Evolutionary conservation across 1,140 invertebrate genomes (phyloP), one percentile per base, ranked within the genome.

Genomic region (Rhopalosiphum padi): DNA sequence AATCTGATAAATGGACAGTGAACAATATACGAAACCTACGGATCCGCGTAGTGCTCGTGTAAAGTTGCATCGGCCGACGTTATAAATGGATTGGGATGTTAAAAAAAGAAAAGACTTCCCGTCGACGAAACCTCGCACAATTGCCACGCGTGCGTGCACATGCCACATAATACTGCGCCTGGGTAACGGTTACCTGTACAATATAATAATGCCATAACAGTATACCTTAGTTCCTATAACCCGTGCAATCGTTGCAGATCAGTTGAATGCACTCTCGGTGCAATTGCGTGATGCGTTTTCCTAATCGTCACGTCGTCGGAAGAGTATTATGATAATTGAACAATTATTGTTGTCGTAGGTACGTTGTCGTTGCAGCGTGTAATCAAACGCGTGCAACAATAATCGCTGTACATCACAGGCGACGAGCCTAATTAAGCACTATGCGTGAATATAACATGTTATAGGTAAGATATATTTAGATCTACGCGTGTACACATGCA

Each of bases 401-500:
- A 77, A 77, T 77, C 15, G 60, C 60, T 77, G 15, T n/a, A 18
- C n/a, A n/a, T 77, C 60, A 18, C 60, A 77, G 60, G 60, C 60
- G 60, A 77, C 60, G 60, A 77, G 60, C 60, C n/a, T n/a, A 77
- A 77, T 77, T 77, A n/a, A 77, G n/a, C 60, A 77, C 30, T 68
- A 15, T 11, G 15, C 4, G 5, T 77, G 30, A 77, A 77, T n/a
- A 18, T 18, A 77, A 77, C 18, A 30, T 68, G 30, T 53, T 53
- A 53, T 68, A n/a, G 2, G 18, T 51, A 15, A 68, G 60, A 68
- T 68, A n/a, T 77, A 77, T n/a, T 77, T 77, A 77, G 30, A 77
- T n/a, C 5, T 77, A 6, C 60, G 4, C 60, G n/a, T 77, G 60
- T 30, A 77, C 60, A 77, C 15, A n/a, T 77, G 15, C 30, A n/a